Percentiles rank a stretch among this genome's conserved stretches.
phyloP scores from a whole-genome alignment of 2,113 vertebrate genomes.

The Carassius auratus region DNA sequence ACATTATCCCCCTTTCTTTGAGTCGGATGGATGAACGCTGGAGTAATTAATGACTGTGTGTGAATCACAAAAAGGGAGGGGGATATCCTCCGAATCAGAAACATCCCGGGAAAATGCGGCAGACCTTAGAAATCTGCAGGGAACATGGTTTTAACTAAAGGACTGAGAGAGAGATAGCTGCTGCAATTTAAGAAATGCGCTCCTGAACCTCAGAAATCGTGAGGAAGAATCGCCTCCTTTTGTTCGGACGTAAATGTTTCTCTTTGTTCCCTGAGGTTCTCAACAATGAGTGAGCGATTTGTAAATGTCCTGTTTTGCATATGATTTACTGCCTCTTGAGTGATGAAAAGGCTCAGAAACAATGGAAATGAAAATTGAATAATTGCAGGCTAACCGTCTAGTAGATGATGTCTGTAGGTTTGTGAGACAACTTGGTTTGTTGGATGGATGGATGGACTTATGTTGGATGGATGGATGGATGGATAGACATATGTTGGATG shows the following conservation, averaged over 20 bases:
- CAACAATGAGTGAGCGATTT: slow-evolving; percentile 60
- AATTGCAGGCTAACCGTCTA: slow-evolving; percentile 20
- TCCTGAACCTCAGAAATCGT: slow-evolving; percentile 28
- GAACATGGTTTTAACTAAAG: slow-evolving; percentile 27
- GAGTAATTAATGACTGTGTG: slow-evolving; percentile 68
- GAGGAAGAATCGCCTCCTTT: neutral
- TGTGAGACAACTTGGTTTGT: neutral
- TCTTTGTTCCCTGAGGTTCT: slow-evolving; percentile 59
- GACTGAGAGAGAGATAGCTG: neutral
- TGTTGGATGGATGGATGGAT: too few species aligned
- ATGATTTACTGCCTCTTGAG: slow-evolving; percentile 68
- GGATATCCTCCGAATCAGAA: slow-evolving; percentile 20
- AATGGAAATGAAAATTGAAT: slow-evolving; percentile 52
- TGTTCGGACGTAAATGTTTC: slow-evolving; percentile 49
- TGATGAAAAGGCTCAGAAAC: slow-evolving; percentile 57
- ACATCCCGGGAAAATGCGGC: slow-evolving; percentile 1
- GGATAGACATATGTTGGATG: too few species aligned
- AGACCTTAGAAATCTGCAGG: slow-evolving; percentile 41
- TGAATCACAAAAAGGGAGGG: slow-evolving; percentile 38
- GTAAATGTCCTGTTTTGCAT: slow-evolving; percentile 66
- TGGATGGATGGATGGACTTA: neutral
- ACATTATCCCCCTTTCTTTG: slow-evolving; percentile 77
- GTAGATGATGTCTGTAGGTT: neutral
- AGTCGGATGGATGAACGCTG: slow-evolving; percentile 63
- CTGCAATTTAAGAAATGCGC: neutral